phyloP scores from a whole-genome alignment of 2,797 vertebrate genomes.

The Crypturellus tataupa region DNA sequence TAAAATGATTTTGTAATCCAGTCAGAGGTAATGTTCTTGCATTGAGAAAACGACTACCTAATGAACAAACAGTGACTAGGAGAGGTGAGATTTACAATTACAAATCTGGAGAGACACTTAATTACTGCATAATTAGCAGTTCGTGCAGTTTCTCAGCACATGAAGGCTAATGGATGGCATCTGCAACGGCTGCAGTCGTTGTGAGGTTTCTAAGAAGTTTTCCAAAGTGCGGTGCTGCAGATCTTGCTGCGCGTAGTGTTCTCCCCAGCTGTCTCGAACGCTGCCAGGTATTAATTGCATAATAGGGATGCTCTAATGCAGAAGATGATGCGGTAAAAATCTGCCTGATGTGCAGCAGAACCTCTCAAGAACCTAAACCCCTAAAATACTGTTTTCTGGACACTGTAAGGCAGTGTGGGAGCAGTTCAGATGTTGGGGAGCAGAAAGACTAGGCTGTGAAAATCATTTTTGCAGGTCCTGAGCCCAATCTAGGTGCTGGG shows the following conservation, averaged over 20 bases:
- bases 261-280: neutral
- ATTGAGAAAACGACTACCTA: neutral
- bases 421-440: neutral
- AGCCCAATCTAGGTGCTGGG: neutral
- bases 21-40: neutral
- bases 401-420: neutral
- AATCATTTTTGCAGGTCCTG: neutral
- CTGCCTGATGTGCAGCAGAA: neutral
- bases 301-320: neutral
- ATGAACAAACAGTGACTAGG: neutral
- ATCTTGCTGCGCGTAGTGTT: neutral
- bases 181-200: neutral
- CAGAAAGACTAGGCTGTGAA: neutral
- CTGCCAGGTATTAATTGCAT: neutral
- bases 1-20: constrained; percentile 33
- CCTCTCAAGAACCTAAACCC: neutral
- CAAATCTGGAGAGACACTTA: neutral
- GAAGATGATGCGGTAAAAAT: neutral
- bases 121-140: constrained; percentile 50
- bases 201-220: neutral
- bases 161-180: neutral
- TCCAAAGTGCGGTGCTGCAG: neutral
- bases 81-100: constrained; percentile 8
- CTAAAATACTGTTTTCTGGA: neutral
- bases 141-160: neutral